Evolutionary conservation across 2,113 vertebrate species (phyloP), one percentile per base, ranked within the genome.

Genomic region (Columba janthina): DNA sequence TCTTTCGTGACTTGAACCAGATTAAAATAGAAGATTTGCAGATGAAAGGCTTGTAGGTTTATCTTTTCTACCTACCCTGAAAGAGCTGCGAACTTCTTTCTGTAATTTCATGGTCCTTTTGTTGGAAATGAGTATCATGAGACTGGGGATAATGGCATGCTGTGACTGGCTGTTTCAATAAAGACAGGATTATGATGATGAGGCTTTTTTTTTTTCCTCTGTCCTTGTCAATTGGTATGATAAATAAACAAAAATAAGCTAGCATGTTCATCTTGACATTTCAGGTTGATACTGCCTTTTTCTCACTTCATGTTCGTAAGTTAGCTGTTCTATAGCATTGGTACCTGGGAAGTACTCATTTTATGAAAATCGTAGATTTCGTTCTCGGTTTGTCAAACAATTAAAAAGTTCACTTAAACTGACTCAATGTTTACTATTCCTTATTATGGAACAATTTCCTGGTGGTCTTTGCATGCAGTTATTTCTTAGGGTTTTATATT

Each of bases 41-140:
- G 64, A 94, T 91, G 36, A 95, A 95, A 96, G 71, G 25, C 56
- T 85, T 83, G 81, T 46, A 77, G 71, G 42, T 96, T 97, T 95
- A 69, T 96, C 78, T 88, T 93, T 69, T 70, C 81, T 88, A 93
- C 91, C 71, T 96, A 67, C 29, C 38, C 26, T 5, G 1, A 80
- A 88, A 70, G 71, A 93, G 42, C 85, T 73, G 61, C 51, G 65
- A 72, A 57, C 9, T 64, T 62, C 42, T 73, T 83, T 96, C 60
- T 80, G 78, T 91, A 89, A 88, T 95, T 96, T 95, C 85, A 80
- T 62, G 82, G 93, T 80, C 32, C 88, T 94, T 96, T 96, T 91
- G 91, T 95, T 88, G 90, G 48, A 62, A 90, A 71, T 11, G 20
- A 74, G 67, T 57, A 34, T 90, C 71, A n/a, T 56, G 51, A 83